Evolutionary conservation across 92 coral and sea anemone genomes (phyloP).

Genomic region (Epizoanthus rinbou): DNA sequence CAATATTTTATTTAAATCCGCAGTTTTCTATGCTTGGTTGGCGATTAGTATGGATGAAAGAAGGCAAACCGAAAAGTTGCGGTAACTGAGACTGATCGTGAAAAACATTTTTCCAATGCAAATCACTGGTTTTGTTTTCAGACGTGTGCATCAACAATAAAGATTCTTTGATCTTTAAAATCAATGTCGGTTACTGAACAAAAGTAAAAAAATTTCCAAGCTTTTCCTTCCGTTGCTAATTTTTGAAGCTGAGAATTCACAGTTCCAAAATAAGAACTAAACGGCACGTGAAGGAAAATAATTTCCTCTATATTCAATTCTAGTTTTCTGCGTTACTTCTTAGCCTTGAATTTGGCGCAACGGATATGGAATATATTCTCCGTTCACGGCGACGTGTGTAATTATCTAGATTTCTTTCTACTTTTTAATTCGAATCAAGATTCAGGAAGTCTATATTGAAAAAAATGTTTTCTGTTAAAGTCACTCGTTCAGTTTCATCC

Average conservation of each 20-base stretch:
- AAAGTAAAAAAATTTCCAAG: not conserved
- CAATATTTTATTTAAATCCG: too few species aligned
- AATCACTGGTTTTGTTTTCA: conserved; percentile 19
- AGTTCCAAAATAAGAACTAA: not conserved
- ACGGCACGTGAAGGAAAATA: not conserved
- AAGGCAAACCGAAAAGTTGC: not conserved
- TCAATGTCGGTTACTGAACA: conserved; percentile 35
- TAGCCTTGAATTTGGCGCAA: conserved; percentile 9
- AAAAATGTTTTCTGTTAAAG: too few species aligned
- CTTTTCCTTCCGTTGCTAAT: conserved; percentile 29
- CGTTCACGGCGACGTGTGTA: not conserved
- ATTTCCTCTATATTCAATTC: not conserved
- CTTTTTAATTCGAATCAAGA: not conserved
- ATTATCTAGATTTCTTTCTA: not conserved
- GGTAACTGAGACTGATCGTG: not conserved
- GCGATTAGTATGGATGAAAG: not conserved
- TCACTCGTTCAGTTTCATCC: not conserved
- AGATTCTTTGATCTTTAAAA: conserved; percentile 28
- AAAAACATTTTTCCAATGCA: conserved; percentile 31
- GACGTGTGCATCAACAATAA: conserved; percentile 14
- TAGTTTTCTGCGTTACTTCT: not conserved
- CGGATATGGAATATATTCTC: not conserved
- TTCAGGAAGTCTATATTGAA: not conserved
- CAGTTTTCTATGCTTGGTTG: not conserved
- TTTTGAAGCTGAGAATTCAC: not conserved